Evolutionary conservation across 37 sponge, comb jelly and placozoan genomes (phyloP).

Genomic region (Chondrilla cf. caribensis): DNA sequence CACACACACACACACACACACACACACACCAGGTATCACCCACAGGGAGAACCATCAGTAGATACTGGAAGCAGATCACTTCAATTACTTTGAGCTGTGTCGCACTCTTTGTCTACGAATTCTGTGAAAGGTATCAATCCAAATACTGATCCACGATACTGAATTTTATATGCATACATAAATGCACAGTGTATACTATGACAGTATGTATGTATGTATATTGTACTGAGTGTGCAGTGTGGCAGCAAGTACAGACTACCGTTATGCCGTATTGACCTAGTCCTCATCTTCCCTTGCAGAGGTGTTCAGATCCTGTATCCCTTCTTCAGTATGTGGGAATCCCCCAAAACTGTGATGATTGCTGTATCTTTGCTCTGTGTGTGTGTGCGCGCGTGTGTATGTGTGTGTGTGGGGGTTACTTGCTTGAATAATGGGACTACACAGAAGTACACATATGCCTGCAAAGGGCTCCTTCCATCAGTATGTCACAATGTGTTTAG

Average conservation of each 20-base stretch:
- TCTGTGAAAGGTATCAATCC: conserved; percentile 70
- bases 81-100: conserved; percentile 33
- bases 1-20: conserved; percentile 43
- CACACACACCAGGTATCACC: conserved; percentile 32
- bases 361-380: conserved; percentile 48
- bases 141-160: no score
- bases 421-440: no score
- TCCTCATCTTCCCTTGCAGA: no score
- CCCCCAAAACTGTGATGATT: conserved; percentile 8
- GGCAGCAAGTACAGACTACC: no score
- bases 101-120: conserved; percentile 68
- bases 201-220: no score
- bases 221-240: no score
- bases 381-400: neutral
- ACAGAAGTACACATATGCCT: neutral
- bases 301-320: conserved; percentile 39
- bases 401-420: neutral
- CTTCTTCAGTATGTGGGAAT: conserved; percentile 64
- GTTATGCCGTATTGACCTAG: no score
- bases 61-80: conserved; percentile 61
- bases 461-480: neutral
- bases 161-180: no score
- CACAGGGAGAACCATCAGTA: neutral
- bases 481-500: neutral
- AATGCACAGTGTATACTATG: no score